Evolutionary conservation across 2,113 vertebrate species (phyloP).

Genomic region (Noturus placidus): DNA sequence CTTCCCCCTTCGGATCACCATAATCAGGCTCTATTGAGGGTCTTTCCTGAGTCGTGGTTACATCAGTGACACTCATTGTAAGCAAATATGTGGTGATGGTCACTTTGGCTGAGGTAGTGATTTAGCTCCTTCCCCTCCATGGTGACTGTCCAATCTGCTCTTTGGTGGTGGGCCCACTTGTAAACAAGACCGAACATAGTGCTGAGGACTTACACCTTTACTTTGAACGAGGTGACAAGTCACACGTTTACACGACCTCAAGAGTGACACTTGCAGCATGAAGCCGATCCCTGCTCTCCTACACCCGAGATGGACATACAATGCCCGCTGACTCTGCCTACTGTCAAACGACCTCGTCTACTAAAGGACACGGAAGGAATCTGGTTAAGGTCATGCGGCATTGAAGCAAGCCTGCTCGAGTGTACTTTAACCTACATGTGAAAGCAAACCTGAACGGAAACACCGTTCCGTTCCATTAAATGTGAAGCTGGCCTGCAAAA

Average conservation of each 20-base stretch:
- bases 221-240: background rate
- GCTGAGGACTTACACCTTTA: background rate
- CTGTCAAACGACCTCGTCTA: conserved; percentile 62
- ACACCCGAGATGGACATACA: conserved; percentile 59
- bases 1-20: conserved; percentile 62
- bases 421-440: background rate
- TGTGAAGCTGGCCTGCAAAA: background rate
- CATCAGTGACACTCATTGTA: conserved; percentile 67
- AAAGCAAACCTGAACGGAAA: background rate
- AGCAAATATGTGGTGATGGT: conserved; percentile 63
- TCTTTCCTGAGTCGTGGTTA: conserved; percentile 65
- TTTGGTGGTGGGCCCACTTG: conserved; percentile 46
- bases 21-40: conserved; percentile 73
- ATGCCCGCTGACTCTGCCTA: conserved; percentile 60
- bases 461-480: background rate
- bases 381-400: background rate
- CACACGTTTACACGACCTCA: background rate
- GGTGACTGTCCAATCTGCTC: background rate
- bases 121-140: conserved; percentile 62
- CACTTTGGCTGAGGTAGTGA: conserved; percentile 67
- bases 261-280: conserved; percentile 51
- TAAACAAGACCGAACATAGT: conserved; percentile 59
- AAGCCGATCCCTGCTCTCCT: conserved; percentile 60
- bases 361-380: conserved; percentile 56
- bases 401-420: background rate